A percentile compares a stretch with the other conserved stretches of the same genome.
phyloP scores from a whole-genome alignment of 2,797 vertebrate genomes.

The Neoniphon sammara region DNA sequence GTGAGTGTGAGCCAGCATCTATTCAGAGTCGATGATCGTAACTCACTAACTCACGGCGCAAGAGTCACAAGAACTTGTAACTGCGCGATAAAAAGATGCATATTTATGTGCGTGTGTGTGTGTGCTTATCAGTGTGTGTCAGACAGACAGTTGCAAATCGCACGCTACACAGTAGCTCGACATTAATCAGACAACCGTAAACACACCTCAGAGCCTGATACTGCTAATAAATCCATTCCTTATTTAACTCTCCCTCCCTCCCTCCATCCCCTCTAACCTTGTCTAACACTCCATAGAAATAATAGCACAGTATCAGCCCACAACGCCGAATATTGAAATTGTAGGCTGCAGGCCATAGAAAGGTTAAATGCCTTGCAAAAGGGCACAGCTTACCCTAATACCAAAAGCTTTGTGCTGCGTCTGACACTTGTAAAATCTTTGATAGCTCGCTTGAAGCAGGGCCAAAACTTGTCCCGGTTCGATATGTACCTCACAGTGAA shows the following conservation, averaged over 20 bases:
- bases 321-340: conserved; percentile 17
- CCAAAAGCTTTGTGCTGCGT: conserved; percentile 19
- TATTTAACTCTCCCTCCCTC: background rate
- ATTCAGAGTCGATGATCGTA: conserved; percentile 42
- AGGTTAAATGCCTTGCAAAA: conserved; percentile 67
- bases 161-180: conserved; percentile 23
- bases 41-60: conserved; percentile 16
- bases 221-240: conserved; percentile 24
- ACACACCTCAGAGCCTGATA: conserved; percentile 47
- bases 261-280: background rate
- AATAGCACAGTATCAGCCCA: conserved; percentile 49
- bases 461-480: conserved; percentile 35
- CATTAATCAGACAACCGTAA: conserved; percentile 55
- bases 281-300: conserved; percentile 41
- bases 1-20: conserved; percentile 39
- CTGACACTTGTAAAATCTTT: conserved; percentile 42
- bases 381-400: conserved; percentile 37
- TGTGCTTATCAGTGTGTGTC: background rate
- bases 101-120: conserved; percentile 14
- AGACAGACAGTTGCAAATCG: conserved; percentile 15
- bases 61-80: conserved; percentile 19
- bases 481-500: conserved; percentile 12
- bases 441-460: conserved; percentile 25
- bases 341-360: conserved; percentile 17
- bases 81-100: conserved; percentile 20